Conservation (phyloP, 2,113 vertebrate species). For the Marcusenius ussheri region DNA sequence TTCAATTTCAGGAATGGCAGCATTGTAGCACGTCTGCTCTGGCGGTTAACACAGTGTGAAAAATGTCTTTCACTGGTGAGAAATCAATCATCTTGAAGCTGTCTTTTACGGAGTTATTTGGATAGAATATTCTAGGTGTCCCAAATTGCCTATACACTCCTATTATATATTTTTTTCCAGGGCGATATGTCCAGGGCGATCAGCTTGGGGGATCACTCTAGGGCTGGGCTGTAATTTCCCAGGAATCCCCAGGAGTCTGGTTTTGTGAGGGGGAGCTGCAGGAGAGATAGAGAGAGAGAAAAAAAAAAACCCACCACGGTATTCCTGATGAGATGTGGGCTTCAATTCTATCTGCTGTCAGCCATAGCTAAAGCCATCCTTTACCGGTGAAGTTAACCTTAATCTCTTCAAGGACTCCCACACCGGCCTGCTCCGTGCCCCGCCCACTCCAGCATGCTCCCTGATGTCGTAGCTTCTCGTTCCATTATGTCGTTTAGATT, state of each 20-base stretch:
- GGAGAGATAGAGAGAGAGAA: background rate
- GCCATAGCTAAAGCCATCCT: background rate
- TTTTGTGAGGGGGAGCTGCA: background rate
- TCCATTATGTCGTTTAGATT: background rate
- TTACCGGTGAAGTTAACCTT: conserved; percentile 1
- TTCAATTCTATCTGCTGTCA: conserved; percentile 8
- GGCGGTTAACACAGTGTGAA: conserved; percentile 52
- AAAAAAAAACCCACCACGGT: background rate
- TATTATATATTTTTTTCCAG: background rate
- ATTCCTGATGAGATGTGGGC: conserved; percentile 4
- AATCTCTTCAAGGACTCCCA: background rate
- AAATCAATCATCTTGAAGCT: conserved; percentile 56
- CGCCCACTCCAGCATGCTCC: too few species aligned
- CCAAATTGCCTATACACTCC: conserved; percentile 24
- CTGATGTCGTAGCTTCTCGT: background rate
- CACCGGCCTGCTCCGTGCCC: background rate
- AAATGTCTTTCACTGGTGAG: conserved; percentile 62
- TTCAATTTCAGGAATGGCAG: conserved; percentile 53
- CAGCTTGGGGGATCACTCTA: background rate
- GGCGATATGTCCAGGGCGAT: background rate
- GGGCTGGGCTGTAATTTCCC: background rate
- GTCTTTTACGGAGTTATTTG: conserved; percentile 44
- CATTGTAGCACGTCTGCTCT: conserved; percentile 34
- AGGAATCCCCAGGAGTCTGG: background rate
- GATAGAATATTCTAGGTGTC: conserved; percentile 57